Percentiles rank a stretch among this genome's conserved stretches.
These are phyloP conservation scores for Ahaetulla prasina DNA, from an alignment of 2,113 vertebrate genomes.

Conservation along the genomic window DNA sequence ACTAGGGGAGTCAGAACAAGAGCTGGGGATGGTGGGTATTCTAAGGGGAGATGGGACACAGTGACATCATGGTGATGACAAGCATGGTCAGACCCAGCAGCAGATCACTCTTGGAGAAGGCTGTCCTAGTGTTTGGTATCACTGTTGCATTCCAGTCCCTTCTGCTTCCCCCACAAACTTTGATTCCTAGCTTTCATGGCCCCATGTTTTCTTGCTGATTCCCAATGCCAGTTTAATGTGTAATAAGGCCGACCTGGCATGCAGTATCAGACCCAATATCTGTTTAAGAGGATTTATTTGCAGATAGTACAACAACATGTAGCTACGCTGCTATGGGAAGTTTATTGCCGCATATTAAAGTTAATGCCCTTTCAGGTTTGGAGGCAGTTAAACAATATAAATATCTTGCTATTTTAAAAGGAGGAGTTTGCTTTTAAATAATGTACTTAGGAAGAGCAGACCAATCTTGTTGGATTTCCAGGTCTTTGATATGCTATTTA, in stretches of 20 bases:
- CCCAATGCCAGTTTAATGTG: background rate
- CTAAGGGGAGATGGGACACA: background rate
- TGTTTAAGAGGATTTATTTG: background rate
- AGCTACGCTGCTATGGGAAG: no score
- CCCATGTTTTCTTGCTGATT: background rate
- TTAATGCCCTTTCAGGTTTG: no score
- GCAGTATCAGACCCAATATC: background rate
- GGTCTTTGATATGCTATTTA: no score
- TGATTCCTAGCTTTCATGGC: background rate
- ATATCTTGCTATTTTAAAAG: no score
- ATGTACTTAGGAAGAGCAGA: no score
- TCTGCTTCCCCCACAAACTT: background rate
- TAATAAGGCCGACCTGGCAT: background rate
- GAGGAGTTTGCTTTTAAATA: no score
- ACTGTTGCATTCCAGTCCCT: background rate
- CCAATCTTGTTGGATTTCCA: no score
- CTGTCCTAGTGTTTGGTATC: background rate
- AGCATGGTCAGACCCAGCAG: background rate
- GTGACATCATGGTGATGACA: background rate
- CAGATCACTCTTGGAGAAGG: background rate
- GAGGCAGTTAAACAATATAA: no score
- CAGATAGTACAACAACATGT: background rate
- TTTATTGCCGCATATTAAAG: no score
- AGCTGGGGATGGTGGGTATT: background rate
- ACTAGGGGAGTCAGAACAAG: background rate